A percentile compares a stretch with the other conserved stretches of the same genome.
phyloP scores from a whole-genome alignment of 2,888 invertebrate genomes.

The Patella caerulea region DNA sequence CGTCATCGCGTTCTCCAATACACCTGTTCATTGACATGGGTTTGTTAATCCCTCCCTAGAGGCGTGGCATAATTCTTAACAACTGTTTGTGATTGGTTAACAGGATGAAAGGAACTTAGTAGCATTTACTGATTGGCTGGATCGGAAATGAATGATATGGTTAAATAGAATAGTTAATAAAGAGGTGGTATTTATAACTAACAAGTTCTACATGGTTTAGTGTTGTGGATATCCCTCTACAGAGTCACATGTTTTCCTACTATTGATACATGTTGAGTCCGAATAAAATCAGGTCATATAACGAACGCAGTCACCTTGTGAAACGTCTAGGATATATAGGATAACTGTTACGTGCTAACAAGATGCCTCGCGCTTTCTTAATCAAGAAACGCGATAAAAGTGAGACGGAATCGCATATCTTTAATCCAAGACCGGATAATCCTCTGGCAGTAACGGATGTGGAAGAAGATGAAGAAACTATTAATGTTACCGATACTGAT shows the following conservation, averaged over 20 bases:
- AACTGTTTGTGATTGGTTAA: background rate
- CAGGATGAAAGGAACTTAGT: background rate
- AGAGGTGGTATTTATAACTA: slow-evolving; percentile 10
- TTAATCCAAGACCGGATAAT: background rate
- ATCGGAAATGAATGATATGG: background rate
- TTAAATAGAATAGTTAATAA: background rate
- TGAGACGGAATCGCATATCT: background rate
- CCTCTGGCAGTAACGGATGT: background rate
- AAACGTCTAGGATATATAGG: too few species aligned
- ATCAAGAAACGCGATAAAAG: slow-evolving; percentile 27
- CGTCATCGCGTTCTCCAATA: too few species aligned
- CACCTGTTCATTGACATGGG: too few species aligned
- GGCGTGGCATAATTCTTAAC: too few species aligned
- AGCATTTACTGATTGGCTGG: background rate
- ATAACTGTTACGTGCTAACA: background rate
- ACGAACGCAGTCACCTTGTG: too few species aligned
- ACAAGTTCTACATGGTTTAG: background rate
- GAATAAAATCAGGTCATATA: too few species aligned
- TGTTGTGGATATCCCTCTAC: background rate
- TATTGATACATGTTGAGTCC: too few species aligned
- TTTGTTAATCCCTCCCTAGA: too few species aligned
- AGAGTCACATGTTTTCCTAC: background rate
- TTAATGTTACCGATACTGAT: slow-evolving; percentile 3
- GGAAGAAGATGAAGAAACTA: slow-evolving; percentile 4
- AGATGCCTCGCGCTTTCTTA: slow-evolving; percentile 32